A percentile compares a stretch with the other conserved stretches of the same genome.
phyloP scores from a whole-genome alignment of 2,113 vertebrate genomes.

The Ceyx cyanopectus region DNA sequence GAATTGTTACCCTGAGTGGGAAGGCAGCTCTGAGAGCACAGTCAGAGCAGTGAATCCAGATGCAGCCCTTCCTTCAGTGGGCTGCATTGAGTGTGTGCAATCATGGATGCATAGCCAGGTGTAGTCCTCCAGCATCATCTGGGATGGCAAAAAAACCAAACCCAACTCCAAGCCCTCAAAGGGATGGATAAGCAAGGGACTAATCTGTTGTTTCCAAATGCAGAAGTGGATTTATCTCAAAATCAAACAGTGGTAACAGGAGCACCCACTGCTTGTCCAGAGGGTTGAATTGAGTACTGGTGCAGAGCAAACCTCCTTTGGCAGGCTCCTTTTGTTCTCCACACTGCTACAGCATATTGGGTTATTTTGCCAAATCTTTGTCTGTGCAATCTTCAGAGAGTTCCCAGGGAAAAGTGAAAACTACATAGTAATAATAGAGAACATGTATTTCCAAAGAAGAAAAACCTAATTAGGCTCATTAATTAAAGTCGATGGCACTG shows the following conservation, averaged over 20 bases:
- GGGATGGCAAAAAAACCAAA: neutral
- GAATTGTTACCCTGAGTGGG: neutral
- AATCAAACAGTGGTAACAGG: neutral
- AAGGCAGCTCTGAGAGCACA: neutral
- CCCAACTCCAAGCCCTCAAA: neutral
- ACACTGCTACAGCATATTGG: neutral
- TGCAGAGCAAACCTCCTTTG: neutral
- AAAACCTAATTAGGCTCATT: conserved; percentile 56
- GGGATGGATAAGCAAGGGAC: neutral
- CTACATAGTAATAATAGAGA: conserved; percentile 4
- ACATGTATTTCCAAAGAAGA: conserved; percentile 22
- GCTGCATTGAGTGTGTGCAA: neutral
- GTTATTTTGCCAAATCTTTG: neutral
- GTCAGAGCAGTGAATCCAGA: neutral
- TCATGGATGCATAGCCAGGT: neutral
- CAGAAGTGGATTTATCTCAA: neutral
- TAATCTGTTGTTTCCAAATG: neutral
- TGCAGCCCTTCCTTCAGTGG: neutral
- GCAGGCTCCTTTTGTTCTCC: neutral
- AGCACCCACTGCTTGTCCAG: neutral
- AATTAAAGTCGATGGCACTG: conserved; percentile 45
- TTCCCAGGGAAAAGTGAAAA: neutral
- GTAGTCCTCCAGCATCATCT: neutral
- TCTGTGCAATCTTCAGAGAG: neutral
- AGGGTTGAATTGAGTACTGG: neutral